Conservation (phyloP, 2,888 invertebrate species). For the Hydroisotoma schaefferi region DNA sequence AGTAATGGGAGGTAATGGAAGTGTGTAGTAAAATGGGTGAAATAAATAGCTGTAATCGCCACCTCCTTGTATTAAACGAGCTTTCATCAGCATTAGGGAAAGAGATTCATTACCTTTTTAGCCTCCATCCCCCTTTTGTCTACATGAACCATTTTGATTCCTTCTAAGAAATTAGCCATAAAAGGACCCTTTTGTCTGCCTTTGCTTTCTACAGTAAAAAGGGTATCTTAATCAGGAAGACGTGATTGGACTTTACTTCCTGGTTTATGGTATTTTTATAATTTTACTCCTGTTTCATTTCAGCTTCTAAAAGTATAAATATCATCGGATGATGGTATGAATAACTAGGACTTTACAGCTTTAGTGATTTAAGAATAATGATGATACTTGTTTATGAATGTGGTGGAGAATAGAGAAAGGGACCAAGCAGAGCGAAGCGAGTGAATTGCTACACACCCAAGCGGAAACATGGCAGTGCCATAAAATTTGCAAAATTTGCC, state of each 20-base stretch:
- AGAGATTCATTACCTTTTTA: constrained; percentile 16
- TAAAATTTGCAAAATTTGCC: constrained; percentile 44
- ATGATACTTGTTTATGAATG: too few species aligned
- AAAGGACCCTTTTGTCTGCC: constrained; percentile 4
- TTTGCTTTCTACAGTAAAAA: constrained; percentile 1
- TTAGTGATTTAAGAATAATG: too few species aligned
- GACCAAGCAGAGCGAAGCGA: constrained; percentile 1
- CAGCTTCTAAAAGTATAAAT: too few species aligned
- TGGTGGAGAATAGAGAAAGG: too few species aligned
- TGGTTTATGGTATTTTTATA: too few species aligned
- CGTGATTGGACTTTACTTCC: background rate
- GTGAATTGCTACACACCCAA: constrained; percentile 22
- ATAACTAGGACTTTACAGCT: too few species aligned
- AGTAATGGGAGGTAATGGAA: background rate
- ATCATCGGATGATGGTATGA: too few species aligned
- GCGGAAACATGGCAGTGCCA: constrained; percentile 32
- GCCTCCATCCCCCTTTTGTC: background rate
- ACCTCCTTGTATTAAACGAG: constrained; percentile 32
- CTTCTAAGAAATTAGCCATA: constrained; percentile 14
- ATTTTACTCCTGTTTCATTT: too few species aligned
- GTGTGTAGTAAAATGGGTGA: constrained; percentile 17
- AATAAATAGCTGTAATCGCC: constrained; percentile 35
- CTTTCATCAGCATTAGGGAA: constrained; percentile 23
- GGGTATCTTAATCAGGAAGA: constrained; percentile 1
- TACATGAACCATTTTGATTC: too few species aligned